A percentile compares a stretch with the other conserved stretches of the same genome.
These are phyloP conservation scores for Columbina picui DNA, from an alignment of 2,113 vertebrate species.

Conservation along the genomic window DNA sequence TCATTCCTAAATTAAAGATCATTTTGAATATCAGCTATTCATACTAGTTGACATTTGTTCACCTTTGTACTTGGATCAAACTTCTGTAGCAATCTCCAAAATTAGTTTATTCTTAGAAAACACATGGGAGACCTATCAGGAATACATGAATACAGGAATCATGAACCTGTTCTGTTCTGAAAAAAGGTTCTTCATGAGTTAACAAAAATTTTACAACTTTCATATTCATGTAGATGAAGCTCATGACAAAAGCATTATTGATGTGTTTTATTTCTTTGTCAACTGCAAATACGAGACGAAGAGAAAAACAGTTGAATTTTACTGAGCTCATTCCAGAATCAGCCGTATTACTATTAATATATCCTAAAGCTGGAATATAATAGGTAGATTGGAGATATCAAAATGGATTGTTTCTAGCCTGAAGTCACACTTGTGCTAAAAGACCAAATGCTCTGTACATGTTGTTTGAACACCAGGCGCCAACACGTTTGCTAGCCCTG, in stretches of 20 bases:
- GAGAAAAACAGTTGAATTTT: background rate
- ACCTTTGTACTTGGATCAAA: background rate
- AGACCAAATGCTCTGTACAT: background rate
- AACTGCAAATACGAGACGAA: background rate
- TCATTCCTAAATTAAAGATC: background rate
- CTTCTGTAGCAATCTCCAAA: background rate
- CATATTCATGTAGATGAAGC: background rate
- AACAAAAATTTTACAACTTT: background rate
- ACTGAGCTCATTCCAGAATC: background rate
- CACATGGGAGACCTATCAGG: background rate
- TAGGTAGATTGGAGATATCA: conserved; percentile 3
- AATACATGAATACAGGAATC: background rate
- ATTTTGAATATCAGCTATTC: background rate
- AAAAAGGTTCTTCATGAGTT: background rate
- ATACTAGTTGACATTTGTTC: background rate
- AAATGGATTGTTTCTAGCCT: conserved; percentile 7
- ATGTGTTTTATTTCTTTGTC: background rate
- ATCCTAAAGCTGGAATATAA: background rate
- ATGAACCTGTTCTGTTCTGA: background rate
- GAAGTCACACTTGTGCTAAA: conserved; percentile 13
- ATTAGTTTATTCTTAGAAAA: background rate
- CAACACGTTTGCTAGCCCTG: conserved; percentile 8
- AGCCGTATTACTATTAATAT: background rate
- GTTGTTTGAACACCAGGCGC: background rate
- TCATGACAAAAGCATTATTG: background rate